Percentiles rank a stretch among this genome's conserved stretches.
Evolutionary conservation across 2,113 vertebrate species (phyloP).

Genomic region (Hippocampus mohnikei): DNA sequence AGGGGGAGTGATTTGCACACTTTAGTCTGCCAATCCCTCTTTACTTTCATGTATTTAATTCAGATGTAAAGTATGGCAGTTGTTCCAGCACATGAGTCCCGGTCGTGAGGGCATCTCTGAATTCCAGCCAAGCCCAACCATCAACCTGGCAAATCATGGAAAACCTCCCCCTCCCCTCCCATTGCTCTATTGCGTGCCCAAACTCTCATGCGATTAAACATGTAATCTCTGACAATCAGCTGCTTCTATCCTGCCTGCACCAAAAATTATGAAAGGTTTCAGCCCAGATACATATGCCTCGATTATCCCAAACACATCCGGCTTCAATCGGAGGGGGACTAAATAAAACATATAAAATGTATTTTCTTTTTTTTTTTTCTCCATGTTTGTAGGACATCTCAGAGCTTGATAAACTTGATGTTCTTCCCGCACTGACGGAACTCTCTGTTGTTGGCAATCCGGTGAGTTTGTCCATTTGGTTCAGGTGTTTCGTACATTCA

Average conservation of each 20-base stretch:
- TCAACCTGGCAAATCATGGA: conserved; percentile 43
- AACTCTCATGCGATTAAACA: conserved; percentile 65
- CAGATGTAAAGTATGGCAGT: conserved; percentile 61
- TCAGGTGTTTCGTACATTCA: conserved; percentile 2
- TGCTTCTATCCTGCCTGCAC: conserved; percentile 40
- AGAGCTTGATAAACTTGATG: conserved; percentile 81
- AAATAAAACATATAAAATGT: conserved; percentile 1
- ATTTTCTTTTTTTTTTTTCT: conserved; percentile 12
- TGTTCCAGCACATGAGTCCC: conserved; percentile 37
- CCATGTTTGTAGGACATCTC: conserved; percentile 68
- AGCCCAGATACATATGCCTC: conserved; percentile 34
- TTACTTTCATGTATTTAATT: conserved; percentile 60
- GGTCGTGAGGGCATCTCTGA: conserved; percentile 48
- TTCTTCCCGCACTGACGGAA: conserved; percentile 75
- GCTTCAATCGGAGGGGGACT: neutral
- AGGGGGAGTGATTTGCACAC: conserved; percentile 63
- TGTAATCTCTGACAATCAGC: conserved; percentile 63
- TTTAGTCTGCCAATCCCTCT: conserved; percentile 49
- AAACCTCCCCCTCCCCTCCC: conserved; percentile 16
- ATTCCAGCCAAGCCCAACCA: conserved; percentile 38
- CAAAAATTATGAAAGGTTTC: conserved; percentile 45
- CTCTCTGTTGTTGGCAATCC: conserved; percentile 82
- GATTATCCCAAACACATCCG: conserved; percentile 30
- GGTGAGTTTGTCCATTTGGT: conserved; percentile 65
- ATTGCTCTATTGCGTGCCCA: conserved; percentile 42